Base-by-base conservation (phyloP, 2,888 invertebrate species). In the Biston stratarius region DNA sequence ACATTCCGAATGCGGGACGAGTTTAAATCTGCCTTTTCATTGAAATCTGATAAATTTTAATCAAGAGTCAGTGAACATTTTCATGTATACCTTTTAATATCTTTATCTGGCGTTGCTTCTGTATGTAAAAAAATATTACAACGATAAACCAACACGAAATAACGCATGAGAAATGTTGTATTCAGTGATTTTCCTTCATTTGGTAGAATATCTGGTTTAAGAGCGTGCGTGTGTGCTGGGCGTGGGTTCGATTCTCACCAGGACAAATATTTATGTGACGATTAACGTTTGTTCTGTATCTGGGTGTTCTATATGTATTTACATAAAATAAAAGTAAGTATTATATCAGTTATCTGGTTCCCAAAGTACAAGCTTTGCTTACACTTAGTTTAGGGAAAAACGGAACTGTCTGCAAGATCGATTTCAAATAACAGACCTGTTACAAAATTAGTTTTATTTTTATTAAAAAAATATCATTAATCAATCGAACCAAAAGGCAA, bases 31-130 rank as follows among this genome's bases (percentile, higher is more conserved):
- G 48, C 49, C 59, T 59, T 49, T 59, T 49, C 49, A 59, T 49
- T 49, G 33, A 49, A 57, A 59, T 59, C 49, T 24, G 59, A 59
- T 49, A 59, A 24, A 59, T 59, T 59, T 59, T 49, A 59, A 59
- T 49, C 49, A 49, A 24, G n/a, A 59, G 49, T 42, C 59, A 42
- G 9, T 40, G 48, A 48, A 59, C 7, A 59, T 49, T 15, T 49
- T 40, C 49, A 40, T 49, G 49, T 33, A 40, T 49, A 48, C 49
- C 49, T 59, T 49, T 49, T 49, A 42, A 59, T 7, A 12, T 58
- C 42, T 33, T 49, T 59, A 40, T 59, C 42, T 49, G 36, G 49
- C 59, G 2, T 49, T 48, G 38, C 40, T 15, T 48, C 48, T 59
- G 24, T n/a, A 12, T n/a, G 49, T 38, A 0, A 40, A 49, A 24